Percentiles rank a stretch among this genome's conserved stretches.
phyloP scores from a whole-genome alignment of 1,140 invertebrate genomes.

The Bombyx mori region DNA sequence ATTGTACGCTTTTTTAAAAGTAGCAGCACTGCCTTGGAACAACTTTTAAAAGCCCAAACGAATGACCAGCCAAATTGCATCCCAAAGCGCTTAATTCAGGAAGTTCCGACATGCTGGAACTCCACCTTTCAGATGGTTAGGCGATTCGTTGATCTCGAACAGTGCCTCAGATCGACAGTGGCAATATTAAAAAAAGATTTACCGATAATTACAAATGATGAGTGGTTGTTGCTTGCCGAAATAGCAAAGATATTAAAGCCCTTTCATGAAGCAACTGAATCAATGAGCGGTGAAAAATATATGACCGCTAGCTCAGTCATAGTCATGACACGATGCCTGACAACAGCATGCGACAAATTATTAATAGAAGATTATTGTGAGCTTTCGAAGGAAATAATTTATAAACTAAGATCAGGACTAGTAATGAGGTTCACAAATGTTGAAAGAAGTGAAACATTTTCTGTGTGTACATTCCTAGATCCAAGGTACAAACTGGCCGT shows the following conservation, averaged over 20 bases:
- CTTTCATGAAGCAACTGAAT: slow-evolving; percentile 23
- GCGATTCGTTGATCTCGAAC: slow-evolving; percentile 15
- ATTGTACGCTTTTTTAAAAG: slow-evolving; percentile 29
- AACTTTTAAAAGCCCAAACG: slow-evolving; percentile 17
- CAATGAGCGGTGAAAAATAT: slow-evolving; percentile 32
- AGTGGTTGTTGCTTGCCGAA: slow-evolving; percentile 18
- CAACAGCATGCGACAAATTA: slow-evolving; percentile 7
- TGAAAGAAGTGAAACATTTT: slow-evolving; percentile 17
- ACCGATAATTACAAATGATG: slow-evolving; percentile 8
- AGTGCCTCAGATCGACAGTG: slow-evolving; percentile 17
- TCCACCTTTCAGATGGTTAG: slow-evolving; percentile 14
- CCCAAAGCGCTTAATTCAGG: slow-evolving; percentile 24
- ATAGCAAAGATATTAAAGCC: slow-evolving; percentile 23
- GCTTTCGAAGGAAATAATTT: slow-evolving; percentile 3
- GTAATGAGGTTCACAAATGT: slow-evolving; percentile 2
- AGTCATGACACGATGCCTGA: slow-evolving; percentile 16
- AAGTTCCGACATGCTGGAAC: slow-evolving; percentile 23
- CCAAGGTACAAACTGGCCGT: slow-evolving; percentile 15
- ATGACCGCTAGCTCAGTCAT: slow-evolving; percentile 22
- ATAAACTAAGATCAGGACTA: background rate
- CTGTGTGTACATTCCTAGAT: slow-evolving; percentile 15
- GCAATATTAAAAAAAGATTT: slow-evolving; percentile 14
- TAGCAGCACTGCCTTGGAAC: slow-evolving; percentile 20
- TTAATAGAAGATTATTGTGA: background rate
- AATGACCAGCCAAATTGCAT: slow-evolving; percentile 4